These are phyloP conservation scores for Plumapathes pennacea DNA, from an alignment of 92 coral and sea anemone genomes.

Conservation along the genomic window DNA sequence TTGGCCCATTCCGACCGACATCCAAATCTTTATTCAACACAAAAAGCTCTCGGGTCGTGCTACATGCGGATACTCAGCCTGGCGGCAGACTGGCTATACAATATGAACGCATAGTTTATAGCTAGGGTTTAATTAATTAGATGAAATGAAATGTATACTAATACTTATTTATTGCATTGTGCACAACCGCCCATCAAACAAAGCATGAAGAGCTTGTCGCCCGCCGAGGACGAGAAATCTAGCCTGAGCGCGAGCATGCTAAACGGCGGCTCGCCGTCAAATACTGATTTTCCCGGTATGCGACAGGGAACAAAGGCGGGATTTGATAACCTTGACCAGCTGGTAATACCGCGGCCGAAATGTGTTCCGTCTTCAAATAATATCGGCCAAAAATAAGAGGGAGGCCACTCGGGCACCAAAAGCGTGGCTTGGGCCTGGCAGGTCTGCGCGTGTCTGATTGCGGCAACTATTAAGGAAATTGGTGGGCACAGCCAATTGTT, in stretches of 20 bases:
- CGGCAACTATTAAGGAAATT: constrained; percentile 13
- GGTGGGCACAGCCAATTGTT: constrained; percentile 72
- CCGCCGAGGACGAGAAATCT: no score
- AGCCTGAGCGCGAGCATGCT: constrained; percentile 20
- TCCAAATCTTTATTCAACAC: no score
- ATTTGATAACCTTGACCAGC: constrained; percentile 13
- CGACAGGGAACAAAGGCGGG: constrained; percentile 9
- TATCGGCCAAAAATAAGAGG: constrained; percentile 25
- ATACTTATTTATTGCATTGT: no score
- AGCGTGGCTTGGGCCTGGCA: constrained; percentile 34
- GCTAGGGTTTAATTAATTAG: no score
- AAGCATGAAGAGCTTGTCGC: no score
- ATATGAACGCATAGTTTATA: no score
- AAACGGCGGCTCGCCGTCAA: constrained; percentile 24
- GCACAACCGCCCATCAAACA: no score
- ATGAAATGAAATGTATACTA: no score
- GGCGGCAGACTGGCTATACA: no score
- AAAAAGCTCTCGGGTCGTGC: no score
- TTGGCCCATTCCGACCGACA: no score
- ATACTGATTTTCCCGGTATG: constrained; percentile 24
- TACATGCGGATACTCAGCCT: no score
- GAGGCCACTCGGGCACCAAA: constrained; percentile 29
- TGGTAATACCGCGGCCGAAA: constrained; percentile 13
- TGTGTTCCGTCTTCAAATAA: constrained; percentile 13
- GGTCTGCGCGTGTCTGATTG: constrained; percentile 30